Evolutionary conservation across 92 coral and sea anemone genomes (phyloP).

Genomic region (Epizoanthus rinbou): DNA sequence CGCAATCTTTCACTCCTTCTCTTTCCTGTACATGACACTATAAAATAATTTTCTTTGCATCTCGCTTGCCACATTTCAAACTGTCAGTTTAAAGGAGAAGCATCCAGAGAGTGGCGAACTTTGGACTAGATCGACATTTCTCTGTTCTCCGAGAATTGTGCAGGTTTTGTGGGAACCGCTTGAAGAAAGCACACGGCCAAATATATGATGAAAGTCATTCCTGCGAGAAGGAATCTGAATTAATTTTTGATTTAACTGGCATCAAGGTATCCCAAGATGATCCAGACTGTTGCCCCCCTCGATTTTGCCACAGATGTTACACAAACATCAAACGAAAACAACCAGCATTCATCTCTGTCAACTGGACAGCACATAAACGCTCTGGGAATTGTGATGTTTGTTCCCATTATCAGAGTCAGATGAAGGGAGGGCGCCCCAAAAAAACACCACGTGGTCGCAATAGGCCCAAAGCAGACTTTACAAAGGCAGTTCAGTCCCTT

Average conservation of each 20-base stretch:
- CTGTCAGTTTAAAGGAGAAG: too few relatives aligned
- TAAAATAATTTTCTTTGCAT: too few relatives aligned
- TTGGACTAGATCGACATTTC: too few relatives aligned
- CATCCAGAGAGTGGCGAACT: too few relatives aligned
- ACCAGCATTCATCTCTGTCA: neutral
- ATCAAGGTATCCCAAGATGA: neutral
- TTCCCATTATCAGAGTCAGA: constrained; percentile 14
- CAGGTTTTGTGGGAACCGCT: too few relatives aligned
- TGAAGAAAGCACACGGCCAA: constrained; percentile 23
- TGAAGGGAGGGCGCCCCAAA: neutral
- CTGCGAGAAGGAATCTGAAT: neutral
- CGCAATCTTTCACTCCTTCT: too few relatives aligned
- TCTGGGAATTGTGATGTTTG: neutral
- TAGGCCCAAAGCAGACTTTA: too few relatives aligned
- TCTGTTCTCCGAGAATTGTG: too few relatives aligned
- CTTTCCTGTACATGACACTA: too few relatives aligned
- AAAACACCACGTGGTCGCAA: too few relatives aligned
- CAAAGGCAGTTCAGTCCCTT: too few relatives aligned
- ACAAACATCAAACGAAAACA: constrained; percentile 13
- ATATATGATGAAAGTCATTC: neutral
- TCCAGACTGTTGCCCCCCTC: constrained; percentile 8
- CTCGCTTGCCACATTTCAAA: too few relatives aligned
- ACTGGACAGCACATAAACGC: constrained; percentile 15
- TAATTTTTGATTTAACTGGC: neutral
- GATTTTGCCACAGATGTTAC: constrained; percentile 14